These are phyloP conservation scores for Egretta garzetta DNA, from an alignment of 2,113 vertebrate genomes.

Conservation along the genomic window DNA sequence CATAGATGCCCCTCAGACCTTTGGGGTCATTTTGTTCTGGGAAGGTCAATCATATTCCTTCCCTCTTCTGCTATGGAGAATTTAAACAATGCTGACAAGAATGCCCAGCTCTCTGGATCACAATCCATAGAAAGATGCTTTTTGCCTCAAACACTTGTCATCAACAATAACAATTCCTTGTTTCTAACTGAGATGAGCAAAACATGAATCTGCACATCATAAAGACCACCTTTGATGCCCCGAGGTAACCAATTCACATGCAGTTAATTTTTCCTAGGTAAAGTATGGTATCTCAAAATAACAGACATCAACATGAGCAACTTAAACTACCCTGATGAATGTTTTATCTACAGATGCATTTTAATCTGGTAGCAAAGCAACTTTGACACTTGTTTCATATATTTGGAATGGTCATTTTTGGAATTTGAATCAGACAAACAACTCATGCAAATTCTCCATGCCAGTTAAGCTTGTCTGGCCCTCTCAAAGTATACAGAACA, in stretches of 20 bases:
- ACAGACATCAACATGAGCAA: background rate
- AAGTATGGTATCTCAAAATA: background rate
- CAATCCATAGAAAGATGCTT: background rate
- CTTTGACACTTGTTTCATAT: background rate
- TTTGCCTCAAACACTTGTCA: background rate
- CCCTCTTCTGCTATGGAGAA: background rate
- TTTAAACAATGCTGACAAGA: background rate
- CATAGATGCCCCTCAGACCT: background rate
- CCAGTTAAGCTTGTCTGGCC: background rate
- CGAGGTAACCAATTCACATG: background rate
- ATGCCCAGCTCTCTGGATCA: background rate
- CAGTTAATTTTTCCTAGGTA: background rate
- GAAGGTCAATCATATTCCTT: background rate
- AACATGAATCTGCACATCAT: background rate
- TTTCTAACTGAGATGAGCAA: background rate
- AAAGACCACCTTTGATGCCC: background rate
- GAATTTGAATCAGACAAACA: background rate
- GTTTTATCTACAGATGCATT: background rate
- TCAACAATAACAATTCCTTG: background rate
- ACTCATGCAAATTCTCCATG: background rate
- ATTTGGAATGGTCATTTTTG: background rate
- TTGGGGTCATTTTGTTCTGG: background rate
- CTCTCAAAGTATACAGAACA: background rate
- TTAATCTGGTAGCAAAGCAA: background rate
- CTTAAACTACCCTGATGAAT: background rate